Percentiles rank a stretch among this genome's conserved stretches.
These are phyloP conservation scores for Lissocephala sabroskyi DNA, from an alignment of 2,888 invertebrate species.

Conservation along the genomic window DNA sequence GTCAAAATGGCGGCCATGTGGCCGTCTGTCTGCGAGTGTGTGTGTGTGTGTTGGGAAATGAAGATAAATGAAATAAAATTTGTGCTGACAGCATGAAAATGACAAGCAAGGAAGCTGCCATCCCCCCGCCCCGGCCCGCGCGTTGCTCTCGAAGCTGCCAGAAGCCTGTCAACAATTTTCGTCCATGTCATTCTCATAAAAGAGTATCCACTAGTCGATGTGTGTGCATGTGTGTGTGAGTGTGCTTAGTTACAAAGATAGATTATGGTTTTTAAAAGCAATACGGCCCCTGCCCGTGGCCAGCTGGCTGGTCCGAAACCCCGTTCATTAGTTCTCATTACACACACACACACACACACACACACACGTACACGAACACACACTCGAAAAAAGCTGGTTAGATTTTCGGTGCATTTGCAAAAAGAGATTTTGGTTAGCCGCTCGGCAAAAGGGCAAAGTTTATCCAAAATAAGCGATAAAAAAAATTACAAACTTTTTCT, in stretches of 20 bases:
- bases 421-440: no score
- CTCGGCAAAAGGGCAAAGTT: no score
- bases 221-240: not conserved
- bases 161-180: constrained; percentile 33
- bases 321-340: constrained; percentile 1
- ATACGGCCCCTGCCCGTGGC: no score
- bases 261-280: constrained; percentile 56
- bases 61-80: constrained; percentile 57
- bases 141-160: no score
- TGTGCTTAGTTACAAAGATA: constrained; percentile 41
- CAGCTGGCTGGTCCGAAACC: no score
- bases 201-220: no score
- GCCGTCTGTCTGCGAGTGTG: constrained; percentile 9
- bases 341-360: constrained; percentile 6
- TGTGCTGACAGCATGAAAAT: constrained; percentile 52
- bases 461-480: no score
- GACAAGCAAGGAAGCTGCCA: constrained; percentile 19
- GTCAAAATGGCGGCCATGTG: no score
- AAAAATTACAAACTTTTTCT: no score
- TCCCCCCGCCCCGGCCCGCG: no score
- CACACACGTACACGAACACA: not conserved
- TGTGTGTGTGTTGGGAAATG: constrained; percentile 35
- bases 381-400: no score
- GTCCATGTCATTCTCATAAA: constrained; percentile 27
- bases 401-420: no score